These are phyloP conservation scores for Eupithecia abbreviata DNA, from an alignment of 2,888 invertebrate species.

Conservation along the genomic window DNA sequence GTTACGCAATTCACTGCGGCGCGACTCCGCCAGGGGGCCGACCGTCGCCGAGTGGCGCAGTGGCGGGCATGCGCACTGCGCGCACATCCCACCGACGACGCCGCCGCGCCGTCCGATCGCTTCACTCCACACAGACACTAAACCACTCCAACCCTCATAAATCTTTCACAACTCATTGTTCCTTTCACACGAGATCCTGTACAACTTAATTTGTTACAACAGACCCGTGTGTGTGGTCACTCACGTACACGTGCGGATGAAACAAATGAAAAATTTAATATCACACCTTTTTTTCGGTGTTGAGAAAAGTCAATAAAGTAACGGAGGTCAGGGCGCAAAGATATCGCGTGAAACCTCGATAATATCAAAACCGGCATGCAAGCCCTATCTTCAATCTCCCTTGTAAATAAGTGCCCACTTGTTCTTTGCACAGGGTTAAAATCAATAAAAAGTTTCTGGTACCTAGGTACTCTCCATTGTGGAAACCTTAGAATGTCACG, in stretches of 20 bases:
- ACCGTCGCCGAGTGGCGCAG: constrained; percentile 80
- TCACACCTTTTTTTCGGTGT: neutral
- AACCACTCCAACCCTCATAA: constrained; percentile 48
- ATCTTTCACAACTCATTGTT: constrained; percentile 52
- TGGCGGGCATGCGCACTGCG: constrained; percentile 80
- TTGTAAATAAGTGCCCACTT: constrained; percentile 46
- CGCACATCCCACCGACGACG: constrained; percentile 24
- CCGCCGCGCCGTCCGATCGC: constrained; percentile 10
- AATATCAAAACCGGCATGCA: constrained; percentile 64
- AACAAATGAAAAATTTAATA: constrained; percentile 25
- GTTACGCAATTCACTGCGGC: constrained; percentile 82
- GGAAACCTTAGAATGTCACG: neutral
- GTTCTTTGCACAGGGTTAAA: constrained; percentile 27
- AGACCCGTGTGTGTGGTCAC: constrained; percentile 6
- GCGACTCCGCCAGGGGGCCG: constrained; percentile 80
- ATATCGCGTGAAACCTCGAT: constrained; percentile 70
- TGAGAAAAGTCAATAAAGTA: constrained; percentile 70
- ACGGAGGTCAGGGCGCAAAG: constrained; percentile 68
- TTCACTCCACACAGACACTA: constrained; percentile 28
- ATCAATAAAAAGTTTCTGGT: constrained; percentile 10
- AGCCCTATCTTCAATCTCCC: constrained; percentile 63
- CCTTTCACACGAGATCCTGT: constrained; percentile 50
- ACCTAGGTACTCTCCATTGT: neutral
- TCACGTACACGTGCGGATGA: constrained; percentile 5
- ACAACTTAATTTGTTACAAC: constrained; percentile 33